Conservation (phyloP, 2,888 invertebrate genomes). For the Cephus pulcher region DNA sequence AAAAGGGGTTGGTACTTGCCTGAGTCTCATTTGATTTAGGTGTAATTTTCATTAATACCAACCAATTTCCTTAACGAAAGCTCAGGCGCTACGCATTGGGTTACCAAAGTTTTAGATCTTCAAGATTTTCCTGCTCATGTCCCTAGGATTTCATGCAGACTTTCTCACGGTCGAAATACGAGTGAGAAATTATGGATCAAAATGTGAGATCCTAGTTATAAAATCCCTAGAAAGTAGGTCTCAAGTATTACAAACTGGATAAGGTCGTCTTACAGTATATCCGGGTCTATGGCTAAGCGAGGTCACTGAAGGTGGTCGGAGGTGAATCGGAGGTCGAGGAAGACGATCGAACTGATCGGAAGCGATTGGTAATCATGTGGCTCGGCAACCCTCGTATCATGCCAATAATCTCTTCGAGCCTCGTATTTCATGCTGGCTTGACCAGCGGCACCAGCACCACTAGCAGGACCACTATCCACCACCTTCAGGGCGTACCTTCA, state of each 20-base stretch:
- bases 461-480: not conserved
- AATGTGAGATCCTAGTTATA: not conserved
- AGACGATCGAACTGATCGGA: slow-evolving; percentile 41
- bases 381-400: slow-evolving; percentile 41
- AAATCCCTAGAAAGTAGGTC: not conserved
- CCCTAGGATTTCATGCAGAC: not conserved
- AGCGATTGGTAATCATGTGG: slow-evolving; percentile 46
- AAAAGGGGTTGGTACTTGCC: not conserved
- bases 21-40: not conserved
- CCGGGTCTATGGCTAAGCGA: slow-evolving; percentile 3
- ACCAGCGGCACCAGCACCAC: slow-evolving; percentile 24
- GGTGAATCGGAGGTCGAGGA: slow-evolving; percentile 25
- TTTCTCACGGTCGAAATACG: not conserved
- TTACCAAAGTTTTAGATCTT: not conserved
- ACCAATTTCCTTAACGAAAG: not conserved
- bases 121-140: not conserved
- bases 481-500: not conserved
- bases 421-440: slow-evolving; percentile 45
- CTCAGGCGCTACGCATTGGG: not conserved
- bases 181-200: not conserved
- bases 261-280: not conserved
- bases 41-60: not conserved
- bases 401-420: slow-evolving; percentile 40
- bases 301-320: slow-evolving; percentile 14
- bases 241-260: not conserved